Percentiles rank a stretch among this genome's conserved stretches.
Conservation (phyloP, 2,888 invertebrate genomes). For the Tachystola acroxantha region DNA sequence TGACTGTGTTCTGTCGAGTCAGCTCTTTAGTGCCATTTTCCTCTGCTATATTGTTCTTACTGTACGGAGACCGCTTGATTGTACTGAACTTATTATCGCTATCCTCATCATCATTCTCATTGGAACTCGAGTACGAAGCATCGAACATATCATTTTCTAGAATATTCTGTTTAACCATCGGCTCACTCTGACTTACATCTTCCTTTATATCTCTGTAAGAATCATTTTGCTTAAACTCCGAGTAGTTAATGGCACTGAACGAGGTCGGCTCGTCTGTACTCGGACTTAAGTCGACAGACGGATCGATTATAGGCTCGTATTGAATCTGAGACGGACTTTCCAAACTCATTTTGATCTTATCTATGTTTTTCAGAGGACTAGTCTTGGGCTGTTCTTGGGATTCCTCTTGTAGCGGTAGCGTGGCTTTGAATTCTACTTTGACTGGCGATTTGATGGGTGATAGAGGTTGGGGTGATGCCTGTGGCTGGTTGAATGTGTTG, state of each 20-base stretch:
- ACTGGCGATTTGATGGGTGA: conserved; percentile 38
- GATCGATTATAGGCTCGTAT: conserved; percentile 68
- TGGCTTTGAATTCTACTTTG: conserved; percentile 28
- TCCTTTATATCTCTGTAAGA: conserved; percentile 45
- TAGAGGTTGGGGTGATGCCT: conserved; percentile 29
- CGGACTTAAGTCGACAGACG: conserved; percentile 55
- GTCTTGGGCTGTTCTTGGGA: conserved; percentile 43
- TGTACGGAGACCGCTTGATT: conserved; percentile 83
- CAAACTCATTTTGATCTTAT: conserved; percentile 69
- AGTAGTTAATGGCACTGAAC: conserved; percentile 56
- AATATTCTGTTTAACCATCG: conserved; percentile 74
- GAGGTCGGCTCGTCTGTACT: conserved; percentile 58
- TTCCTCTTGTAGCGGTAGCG: conserved; percentile 29
- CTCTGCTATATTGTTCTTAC: conserved; percentile 61
- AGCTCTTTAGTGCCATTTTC: conserved; percentile 42
- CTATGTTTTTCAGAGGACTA: conserved; percentile 67
- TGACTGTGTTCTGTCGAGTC: conserved; percentile 69
- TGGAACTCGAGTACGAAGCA: conserved; percentile 68
- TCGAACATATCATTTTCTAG: conserved; percentile 74
- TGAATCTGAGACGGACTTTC: conserved; percentile 72
- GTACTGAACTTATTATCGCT: conserved; percentile 85
- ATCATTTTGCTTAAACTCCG: conserved; percentile 36
- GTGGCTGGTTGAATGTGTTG: conserved; percentile 67
- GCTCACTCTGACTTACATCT: conserved; percentile 55
- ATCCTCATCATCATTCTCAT: conserved; percentile 80